These are phyloP conservation scores for Branchinecta lynchi DNA, from an alignment of 1,140 invertebrate genomes.

Conservation along the genomic window DNA sequence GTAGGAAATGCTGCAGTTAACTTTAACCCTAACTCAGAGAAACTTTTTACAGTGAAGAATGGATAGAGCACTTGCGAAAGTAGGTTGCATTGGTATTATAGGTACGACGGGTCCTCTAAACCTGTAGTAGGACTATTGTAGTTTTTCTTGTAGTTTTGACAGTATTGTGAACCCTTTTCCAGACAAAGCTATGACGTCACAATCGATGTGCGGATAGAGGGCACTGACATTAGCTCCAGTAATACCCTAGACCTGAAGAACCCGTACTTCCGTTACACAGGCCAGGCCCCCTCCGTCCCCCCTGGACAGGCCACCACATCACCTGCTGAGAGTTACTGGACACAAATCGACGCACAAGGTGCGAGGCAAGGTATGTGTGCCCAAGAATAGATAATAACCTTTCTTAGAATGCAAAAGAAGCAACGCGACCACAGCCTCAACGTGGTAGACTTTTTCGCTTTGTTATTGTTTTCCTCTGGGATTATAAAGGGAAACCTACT, in stretches of 20 bases:
- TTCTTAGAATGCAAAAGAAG: neutral
- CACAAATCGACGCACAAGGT: slow-evolving; percentile 58
- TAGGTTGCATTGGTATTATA: too few relatives aligned
- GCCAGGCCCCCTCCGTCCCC: slow-evolving; percentile 67
- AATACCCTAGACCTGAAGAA: slow-evolving; percentile 97
- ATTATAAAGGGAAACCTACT: neutral
- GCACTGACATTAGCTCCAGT: slow-evolving; percentile 58
- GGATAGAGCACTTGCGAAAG: too few relatives aligned
- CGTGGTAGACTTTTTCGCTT: slow-evolving; percentile 1
- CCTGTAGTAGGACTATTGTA: neutral
- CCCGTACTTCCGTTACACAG: slow-evolving; percentile 88
- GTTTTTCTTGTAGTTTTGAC: neutral
- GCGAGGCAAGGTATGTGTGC: slow-evolving; percentile 37
- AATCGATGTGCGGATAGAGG: slow-evolving; percentile 79
- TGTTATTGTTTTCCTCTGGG: slow-evolving; percentile 26
- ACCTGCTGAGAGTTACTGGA: slow-evolving; percentile 81
- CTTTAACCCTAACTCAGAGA: too few relatives aligned
- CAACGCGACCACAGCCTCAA: neutral
- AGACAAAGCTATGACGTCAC: slow-evolving; percentile 98
- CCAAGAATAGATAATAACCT: slow-evolving; percentile 2
- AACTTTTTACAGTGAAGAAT: too few relatives aligned
- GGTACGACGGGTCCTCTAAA: too few relatives aligned
- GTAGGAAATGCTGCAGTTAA: too few relatives aligned
- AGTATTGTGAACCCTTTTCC: slow-evolving; percentile 23
- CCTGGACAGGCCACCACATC: slow-evolving; percentile 75